Base-by-base conservation (phyloP, 2,797 vertebrate genomes). In the Lithobates sylvaticus region DNA sequence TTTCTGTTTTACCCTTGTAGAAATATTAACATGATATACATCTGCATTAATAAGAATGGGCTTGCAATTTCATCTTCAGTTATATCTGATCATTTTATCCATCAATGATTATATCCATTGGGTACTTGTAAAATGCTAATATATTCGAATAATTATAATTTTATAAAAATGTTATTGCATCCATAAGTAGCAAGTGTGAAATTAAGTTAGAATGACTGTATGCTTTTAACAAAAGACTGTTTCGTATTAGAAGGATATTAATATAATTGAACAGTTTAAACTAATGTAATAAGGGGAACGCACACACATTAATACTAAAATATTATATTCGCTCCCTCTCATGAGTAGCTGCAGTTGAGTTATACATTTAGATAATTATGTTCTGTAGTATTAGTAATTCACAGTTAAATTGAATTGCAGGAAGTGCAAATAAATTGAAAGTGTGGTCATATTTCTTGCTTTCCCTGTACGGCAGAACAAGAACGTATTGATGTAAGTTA, bases 291-390 rank as follows among this genome's bases (percentile, higher is more conserved):
- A 94, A 93, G 90, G 91, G 91, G 85, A 91, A 91, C 10, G 77
- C 87, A 91, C 93, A 93, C 93, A 93, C 94, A 95, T 94, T 94
- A 94, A 94, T 94, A 92, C 92, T 91, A 91, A 89, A 94, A 87
- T 87, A 84, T 87, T 84, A 80, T 78, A 61, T 77, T 78, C 44
- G 68, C 65, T 93, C 94, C 94, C 93, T 95, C 96, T 92, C 94
- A 93, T 93, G 95, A 94, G 93, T 94, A 95, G 93, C 95, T 92
- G 92, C 94, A 92, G 94, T 93, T 96, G 96, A 97, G 97, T 98
- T 97, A 97, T 98, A 97, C 96, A 94, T 96, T 96, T 96, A 96
- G 96, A 94, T 96, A 97, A 98, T 98, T 98, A 98, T 92, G 92
- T 93, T 88, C 88, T 93, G 93, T 94, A 95, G 96, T 98, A 98